phyloP scores from a whole-genome alignment of 1,140 invertebrate species.

The Frieseomelitta varia region DNA sequence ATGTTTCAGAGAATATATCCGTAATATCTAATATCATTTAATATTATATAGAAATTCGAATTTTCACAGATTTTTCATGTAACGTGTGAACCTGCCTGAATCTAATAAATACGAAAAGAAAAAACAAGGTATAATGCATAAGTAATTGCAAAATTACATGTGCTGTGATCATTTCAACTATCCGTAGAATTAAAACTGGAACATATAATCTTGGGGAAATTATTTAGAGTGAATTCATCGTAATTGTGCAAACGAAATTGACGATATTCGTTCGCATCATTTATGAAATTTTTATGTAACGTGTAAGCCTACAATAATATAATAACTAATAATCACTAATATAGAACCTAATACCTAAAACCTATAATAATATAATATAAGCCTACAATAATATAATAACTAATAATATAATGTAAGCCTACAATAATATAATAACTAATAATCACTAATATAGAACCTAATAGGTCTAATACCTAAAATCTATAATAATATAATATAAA shows the following conservation, averaged over 20 bases:
- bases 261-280: too few relatives aligned
- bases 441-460: too few relatives aligned
- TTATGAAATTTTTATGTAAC: neutral
- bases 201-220: neutral
- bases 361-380: too few relatives aligned
- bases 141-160: neutral
- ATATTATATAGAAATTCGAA: neutral
- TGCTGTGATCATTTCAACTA: neutral
- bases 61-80: neutral
- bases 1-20: neutral
- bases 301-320: too few relatives aligned
- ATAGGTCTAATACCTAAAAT: too few relatives aligned
- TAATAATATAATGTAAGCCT: too few relatives aligned
- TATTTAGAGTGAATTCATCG: neutral
- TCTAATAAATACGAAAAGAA: neutral
- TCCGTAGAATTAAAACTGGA: neutral
- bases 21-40: neutral
- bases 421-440: too few relatives aligned
- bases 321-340: too few relatives aligned
- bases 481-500: too few relatives aligned
- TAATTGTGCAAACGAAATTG: neutral
- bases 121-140: neutral
- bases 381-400: too few relatives aligned
- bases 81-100: neutral
- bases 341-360: too few relatives aligned